phyloP scores from a whole-genome alignment of 2,797 vertebrate species.

The Tokudaia tokunoshimensis region DNA sequence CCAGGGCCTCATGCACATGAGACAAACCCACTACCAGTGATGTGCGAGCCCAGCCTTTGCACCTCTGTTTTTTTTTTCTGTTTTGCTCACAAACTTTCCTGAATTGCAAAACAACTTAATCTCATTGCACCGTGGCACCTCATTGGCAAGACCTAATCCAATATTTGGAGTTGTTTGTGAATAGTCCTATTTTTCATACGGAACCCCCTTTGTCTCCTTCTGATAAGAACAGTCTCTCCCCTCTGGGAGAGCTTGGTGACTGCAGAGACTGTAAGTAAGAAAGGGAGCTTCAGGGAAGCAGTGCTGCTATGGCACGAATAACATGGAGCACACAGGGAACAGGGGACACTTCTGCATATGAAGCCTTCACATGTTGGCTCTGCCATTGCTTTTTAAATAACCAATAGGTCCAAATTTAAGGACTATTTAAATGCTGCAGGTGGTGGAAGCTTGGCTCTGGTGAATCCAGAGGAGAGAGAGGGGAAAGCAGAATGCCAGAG shows the following conservation, averaged over 20 bases:
- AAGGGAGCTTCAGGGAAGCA: background rate
- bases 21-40: background rate
- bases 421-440: constrained; percentile 60
- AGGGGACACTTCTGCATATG: background rate
- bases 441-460: constrained; percentile 59
- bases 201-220: constrained; percentile 3
- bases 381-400: constrained; percentile 66
- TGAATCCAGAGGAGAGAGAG: constrained; percentile 58
- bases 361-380: background rate
- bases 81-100: background rate
- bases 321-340: background rate
- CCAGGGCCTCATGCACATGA: background rate
- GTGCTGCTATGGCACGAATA: background rate
- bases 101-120: background rate
- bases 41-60: too few species aligned
- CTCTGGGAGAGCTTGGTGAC: background rate
- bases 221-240: background rate
- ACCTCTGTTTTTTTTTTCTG: too few species aligned
- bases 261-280: background rate
- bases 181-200: constrained; percentile 10
- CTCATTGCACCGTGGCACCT: background rate
- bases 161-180: constrained; percentile 6
- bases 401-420: constrained; percentile 43
- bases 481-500: constrained; percentile 39
- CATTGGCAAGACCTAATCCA: background rate